These are phyloP conservation scores for Caranx ignobilis DNA, from an alignment of 2,113 vertebrate species.

Conservation along the genomic window DNA sequence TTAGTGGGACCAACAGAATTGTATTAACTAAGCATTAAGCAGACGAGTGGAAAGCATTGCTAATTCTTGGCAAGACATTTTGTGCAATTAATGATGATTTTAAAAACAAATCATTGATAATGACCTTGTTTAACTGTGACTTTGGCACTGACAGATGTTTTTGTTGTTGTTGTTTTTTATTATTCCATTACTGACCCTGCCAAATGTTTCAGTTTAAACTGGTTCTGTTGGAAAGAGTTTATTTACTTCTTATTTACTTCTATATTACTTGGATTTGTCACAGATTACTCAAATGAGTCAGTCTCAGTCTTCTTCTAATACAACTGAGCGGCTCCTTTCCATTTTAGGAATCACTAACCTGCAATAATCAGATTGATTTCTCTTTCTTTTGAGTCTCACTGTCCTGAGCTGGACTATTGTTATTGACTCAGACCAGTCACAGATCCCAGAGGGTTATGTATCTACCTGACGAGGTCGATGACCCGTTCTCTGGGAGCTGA, in stretches of 20 bases:
- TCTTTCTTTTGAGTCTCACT: not conserved
- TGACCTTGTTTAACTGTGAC: not conserved
- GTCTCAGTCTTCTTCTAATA: not conserved
- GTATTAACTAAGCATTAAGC: slow-evolving; percentile 1
- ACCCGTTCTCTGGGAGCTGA: slow-evolving; percentile 95
- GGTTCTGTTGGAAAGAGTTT: not conserved
- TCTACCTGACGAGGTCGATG: slow-evolving; percentile 98
- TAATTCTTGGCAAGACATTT: slow-evolving; percentile 3
- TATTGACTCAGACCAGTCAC: not conserved
- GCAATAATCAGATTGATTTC: not conserved
- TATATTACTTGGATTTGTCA: not conserved
- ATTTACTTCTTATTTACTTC: not conserved
- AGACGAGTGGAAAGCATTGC: not conserved
- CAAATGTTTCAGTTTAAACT: not conserved
- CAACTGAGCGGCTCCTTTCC: not conserved
- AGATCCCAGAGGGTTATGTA: not conserved
- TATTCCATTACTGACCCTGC: not conserved
- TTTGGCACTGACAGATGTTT: not conserved
- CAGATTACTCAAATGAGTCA: not conserved
- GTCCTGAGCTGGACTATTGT: not conserved
- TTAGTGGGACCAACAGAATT: slow-evolving; percentile 2
- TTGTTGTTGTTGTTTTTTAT: not conserved
- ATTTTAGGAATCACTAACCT: not conserved
- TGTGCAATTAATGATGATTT: not conserved
- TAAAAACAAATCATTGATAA: not conserved